These are phyloP conservation scores for Zaprionus nigranus DNA, from an alignment of 1,140 invertebrate species.

Conservation along the genomic window DNA sequence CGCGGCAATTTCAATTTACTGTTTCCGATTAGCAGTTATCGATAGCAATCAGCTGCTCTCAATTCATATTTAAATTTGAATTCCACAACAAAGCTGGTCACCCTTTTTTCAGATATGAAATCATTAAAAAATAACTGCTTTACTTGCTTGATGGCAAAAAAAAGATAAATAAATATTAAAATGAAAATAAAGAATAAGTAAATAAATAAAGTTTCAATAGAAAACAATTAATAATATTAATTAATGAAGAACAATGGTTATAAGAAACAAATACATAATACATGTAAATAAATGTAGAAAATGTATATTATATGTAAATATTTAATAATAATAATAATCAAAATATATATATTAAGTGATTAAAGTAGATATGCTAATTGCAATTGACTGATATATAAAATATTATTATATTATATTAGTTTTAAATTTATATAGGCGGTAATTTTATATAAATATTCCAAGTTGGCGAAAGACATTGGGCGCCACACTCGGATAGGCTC, in stretches of 20 bases:
- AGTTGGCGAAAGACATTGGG: conserved; percentile 25
- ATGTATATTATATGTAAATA: too few species aligned
- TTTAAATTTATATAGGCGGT: too few species aligned
- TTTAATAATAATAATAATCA: too few species aligned
- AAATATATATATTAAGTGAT: too few species aligned
- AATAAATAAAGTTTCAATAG: neutral
- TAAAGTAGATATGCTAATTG: too few species aligned
- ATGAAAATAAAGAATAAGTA: neutral
- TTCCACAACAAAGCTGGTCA: neutral
- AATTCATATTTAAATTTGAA: neutral
- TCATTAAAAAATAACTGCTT: neutral
- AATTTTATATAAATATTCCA: neutral
- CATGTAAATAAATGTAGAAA: too few species aligned
- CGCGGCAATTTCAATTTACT: neutral
- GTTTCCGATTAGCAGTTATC: neutral
- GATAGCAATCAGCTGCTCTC: neutral
- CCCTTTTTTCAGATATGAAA: neutral
- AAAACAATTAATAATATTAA: neutral
- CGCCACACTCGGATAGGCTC: conserved; percentile 38
- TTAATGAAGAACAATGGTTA: neutral
- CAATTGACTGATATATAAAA: too few species aligned
- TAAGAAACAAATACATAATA: neutral
- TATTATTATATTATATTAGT: too few species aligned
- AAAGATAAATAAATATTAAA: neutral
- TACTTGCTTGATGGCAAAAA: neutral